Conservation (phyloP, 2,113 vertebrate species). For the Cephalophus harveyi region DNA sequence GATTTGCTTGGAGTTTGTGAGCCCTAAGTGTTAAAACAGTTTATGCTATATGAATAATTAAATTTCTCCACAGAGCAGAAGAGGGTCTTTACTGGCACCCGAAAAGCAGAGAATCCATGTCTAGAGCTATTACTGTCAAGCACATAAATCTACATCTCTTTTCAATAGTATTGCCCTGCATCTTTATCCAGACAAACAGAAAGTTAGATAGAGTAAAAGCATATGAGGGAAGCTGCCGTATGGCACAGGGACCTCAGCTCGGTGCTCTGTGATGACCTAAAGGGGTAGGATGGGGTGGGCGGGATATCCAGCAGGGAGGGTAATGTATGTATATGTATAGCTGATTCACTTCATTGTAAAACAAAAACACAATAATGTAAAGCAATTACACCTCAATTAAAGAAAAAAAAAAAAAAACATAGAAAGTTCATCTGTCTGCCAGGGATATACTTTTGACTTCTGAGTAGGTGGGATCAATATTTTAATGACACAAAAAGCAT, state of each 20-base stretch:
- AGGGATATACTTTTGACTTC: neutral
- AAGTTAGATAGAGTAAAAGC: neutral
- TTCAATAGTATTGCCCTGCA: neutral
- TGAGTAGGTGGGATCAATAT: neutral
- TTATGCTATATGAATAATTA: conserved; percentile 6
- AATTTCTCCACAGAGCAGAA: neutral
- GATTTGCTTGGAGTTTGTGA: conserved; percentile 11
- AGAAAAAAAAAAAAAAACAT: neutral
- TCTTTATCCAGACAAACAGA: conserved; percentile 14
- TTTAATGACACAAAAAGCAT: neutral
- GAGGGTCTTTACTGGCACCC: neutral
- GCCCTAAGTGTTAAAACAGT: conserved; percentile 46
- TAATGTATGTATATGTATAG: neutral
- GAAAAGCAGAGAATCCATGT: neutral
- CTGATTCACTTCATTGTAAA: neutral
- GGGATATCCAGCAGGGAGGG: neutral
- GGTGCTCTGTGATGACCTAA: neutral
- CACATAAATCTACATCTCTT: neutral
- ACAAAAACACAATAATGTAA: neutral
- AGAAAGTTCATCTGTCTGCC: neutral
- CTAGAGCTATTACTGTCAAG: neutral
- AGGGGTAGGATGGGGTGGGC: neutral
- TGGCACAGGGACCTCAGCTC: neutral
- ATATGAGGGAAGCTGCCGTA: neutral
- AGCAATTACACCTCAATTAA: neutral